phyloP scores from a whole-genome alignment of 2,113 vertebrate species.

The Cyprinodon brontotheroides region DNA sequence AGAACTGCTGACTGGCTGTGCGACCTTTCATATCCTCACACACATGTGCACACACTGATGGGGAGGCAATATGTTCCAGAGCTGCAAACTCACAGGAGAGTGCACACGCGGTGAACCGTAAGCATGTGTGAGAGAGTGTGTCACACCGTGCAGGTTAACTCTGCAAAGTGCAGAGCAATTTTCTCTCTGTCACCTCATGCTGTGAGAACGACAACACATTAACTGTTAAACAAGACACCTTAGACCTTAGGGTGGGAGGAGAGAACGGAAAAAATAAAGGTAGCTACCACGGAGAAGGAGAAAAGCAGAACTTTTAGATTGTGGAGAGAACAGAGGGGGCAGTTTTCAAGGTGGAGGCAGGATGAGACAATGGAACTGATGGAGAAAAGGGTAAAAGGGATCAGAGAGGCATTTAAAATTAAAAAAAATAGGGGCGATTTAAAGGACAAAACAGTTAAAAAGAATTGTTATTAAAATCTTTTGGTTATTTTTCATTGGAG shows the following conservation, averaged over 20 bases:
- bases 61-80: slow-evolving; percentile 59
- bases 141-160: slow-evolving; percentile 64
- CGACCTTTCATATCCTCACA: slow-evolving; percentile 53
- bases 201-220: slow-evolving; percentile 71
- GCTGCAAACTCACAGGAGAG: slow-evolving; percentile 47
- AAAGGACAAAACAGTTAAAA: too few relatives aligned
- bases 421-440: too few relatives aligned
- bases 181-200: slow-evolving; percentile 63
- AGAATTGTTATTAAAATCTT: too few relatives aligned
- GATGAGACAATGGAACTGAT: not conserved
- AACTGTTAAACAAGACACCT: slow-evolving; percentile 76
- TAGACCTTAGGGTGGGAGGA: slow-evolving; percentile 51
- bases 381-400: slow-evolving; percentile 15
- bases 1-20: slow-evolving; percentile 70
- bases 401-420: too few relatives aligned
- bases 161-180: slow-evolving; percentile 64
- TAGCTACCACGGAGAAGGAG: not conserved
- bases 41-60: slow-evolving; percentile 44
- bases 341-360: slow-evolving; percentile 8
- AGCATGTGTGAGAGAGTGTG: slow-evolving; percentile 35
- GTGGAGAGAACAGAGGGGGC: not conserved
- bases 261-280: slow-evolving; percentile 32
- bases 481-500: not conserved
- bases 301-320: slow-evolving; percentile 1
- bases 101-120: slow-evolving; percentile 38